These are phyloP conservation scores for Cyanocitta stelleri DNA, from an alignment of 2,113 vertebrate genomes.

Conservation along the genomic window DNA sequence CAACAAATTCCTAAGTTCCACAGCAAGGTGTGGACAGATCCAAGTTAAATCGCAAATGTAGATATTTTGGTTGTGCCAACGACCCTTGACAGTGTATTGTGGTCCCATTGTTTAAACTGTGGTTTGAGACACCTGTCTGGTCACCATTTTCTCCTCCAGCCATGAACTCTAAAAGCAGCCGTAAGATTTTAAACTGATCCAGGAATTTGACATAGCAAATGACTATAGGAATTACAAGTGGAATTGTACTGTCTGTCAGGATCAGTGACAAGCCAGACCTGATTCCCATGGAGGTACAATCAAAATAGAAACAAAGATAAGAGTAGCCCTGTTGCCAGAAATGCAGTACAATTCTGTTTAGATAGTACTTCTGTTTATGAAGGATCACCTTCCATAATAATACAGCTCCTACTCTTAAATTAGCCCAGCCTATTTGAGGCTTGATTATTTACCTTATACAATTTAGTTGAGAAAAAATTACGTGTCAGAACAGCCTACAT, in stretches of 20 bases:
- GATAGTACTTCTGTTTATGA: neutral
- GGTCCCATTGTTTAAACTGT: neutral
- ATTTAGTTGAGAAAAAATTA: neutral
- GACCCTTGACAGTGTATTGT: neutral
- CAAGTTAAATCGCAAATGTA: neutral
- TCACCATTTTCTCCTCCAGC: neutral
- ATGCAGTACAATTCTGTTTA: neutral
- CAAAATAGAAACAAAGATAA: neutral
- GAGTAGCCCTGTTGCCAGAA: neutral
- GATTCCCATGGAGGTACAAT: neutral
- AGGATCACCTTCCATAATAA: neutral
- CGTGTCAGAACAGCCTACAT: neutral
- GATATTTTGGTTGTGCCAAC: neutral
- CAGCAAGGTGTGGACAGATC: neutral
- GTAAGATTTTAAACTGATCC: neutral
- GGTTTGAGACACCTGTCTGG: neutral
- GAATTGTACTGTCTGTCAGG: neutral
- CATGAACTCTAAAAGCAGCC: neutral
- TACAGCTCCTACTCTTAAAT: neutral
- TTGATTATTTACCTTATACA: neutral
- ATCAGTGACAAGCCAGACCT: neutral
- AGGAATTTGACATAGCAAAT: neutral
- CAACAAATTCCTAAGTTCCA: neutral
- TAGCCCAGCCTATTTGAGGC: neutral
- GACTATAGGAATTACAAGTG: neutral